Evolutionary conservation across 2,888 invertebrate species (phyloP).

Genomic region (Drosophila quinaria): DNA sequence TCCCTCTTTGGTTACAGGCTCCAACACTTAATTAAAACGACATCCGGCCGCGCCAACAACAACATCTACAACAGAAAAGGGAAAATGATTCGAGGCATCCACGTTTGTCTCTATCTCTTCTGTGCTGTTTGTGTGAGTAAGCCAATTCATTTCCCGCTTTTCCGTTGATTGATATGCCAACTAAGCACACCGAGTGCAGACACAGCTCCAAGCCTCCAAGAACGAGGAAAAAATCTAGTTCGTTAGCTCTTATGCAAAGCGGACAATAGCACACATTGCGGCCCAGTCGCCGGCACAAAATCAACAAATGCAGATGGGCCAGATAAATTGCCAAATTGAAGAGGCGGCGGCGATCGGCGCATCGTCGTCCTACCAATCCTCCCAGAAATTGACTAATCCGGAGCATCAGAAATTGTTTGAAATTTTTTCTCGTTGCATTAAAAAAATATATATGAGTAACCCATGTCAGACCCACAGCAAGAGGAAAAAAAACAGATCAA

Average conservation of each 20-base stretch:
- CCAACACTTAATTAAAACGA: conserved; percentile 78
- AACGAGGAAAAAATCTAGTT: conserved; percentile 67
- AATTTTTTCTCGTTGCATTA: conserved; percentile 23
- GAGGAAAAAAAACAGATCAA: too few species aligned
- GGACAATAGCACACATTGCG: conserved; percentile 69
- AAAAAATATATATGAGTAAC: conserved; percentile 17
- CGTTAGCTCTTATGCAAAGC: conserved; percentile 75
- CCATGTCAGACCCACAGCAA: too few species aligned
- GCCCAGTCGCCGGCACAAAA: conserved; percentile 59
- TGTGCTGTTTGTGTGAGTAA: conserved; percentile 66
- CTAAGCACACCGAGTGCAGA: conserved; percentile 65
- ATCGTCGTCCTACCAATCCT: neutral
- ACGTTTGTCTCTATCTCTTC: conserved; percentile 42
- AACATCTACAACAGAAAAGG: conserved; percentile 13
- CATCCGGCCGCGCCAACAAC: conserved; percentile 64
- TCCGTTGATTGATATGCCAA: conserved; percentile 78
- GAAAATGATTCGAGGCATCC: conserved; percentile 36
- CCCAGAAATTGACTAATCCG: conserved; percentile 28
- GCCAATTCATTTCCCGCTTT: conserved; percentile 77
- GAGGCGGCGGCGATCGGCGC: conserved; percentile 29
- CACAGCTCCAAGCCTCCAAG: conserved; percentile 35
- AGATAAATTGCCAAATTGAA: conserved; percentile 76
- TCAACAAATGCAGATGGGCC: conserved; percentile 77
- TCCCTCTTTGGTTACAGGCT: conserved; percentile 50
- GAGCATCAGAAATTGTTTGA: conserved; percentile 38